Base-by-base conservation (phyloP, 37 sponge, comb jelly and placozoan species). In the Lycopodina hypogea region DNA sequence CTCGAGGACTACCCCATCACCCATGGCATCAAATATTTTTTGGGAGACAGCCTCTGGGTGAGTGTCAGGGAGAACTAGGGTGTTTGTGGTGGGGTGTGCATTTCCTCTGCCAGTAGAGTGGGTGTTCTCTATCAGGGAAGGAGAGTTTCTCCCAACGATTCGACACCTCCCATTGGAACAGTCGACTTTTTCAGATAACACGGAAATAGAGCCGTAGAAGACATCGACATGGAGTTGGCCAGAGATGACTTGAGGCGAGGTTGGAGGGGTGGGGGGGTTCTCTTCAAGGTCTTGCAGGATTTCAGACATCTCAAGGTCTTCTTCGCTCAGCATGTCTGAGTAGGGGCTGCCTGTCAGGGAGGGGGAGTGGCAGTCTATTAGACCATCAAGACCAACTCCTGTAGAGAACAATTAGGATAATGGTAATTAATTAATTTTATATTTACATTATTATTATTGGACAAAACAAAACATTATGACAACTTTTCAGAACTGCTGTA, bases 1-100 rank as follows among this genome's bases (percentile, higher is more conserved):
- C 39, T 85, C 83, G 6, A 90, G 55, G n/a, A 78, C 36, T 2
- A 90, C 22, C 11, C 90, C 90, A n/a, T 82, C 77, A 1, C 1
- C 22, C 86, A 90, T 84, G 8, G 86, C 69, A 11, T 77, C 33
- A 19, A 90, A 71, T n/a, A 90, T 72, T 0, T 72, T 56, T 24
- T 74, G 55, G 23, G 80, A 84, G 12, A 38, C 23, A 17, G 62
- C 50, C 28, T 83, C 34, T 38, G 89, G 84, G 64, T 89, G 89
- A 45, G 21, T 74, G 48, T 38, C 35, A 24, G 83, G 82, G 11
- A 87, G 81, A 3, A 65, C 66, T 12, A 45, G 48, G 2, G 30
- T 24, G 66, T 65, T 19, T 15, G 17, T 29, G 17, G 18, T 14
- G 3, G 33, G 34, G 2, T 24, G 11, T 28, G 7, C 26, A 32